Evolutionary conservation across 2,888 invertebrate genomes (phyloP).

Genomic region (Sarcophaga variegata): DNA sequence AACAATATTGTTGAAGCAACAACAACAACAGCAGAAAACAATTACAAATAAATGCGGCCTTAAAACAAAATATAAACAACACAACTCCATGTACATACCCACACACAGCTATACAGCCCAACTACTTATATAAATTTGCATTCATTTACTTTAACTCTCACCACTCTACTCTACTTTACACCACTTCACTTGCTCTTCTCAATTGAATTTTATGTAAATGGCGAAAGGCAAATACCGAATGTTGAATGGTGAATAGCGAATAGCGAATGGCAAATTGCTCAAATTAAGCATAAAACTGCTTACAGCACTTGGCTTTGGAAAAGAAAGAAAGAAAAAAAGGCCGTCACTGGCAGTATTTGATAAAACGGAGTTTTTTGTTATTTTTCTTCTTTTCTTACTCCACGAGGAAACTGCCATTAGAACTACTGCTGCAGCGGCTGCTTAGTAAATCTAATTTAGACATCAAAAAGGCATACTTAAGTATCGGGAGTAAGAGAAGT

Average conservation of each 20-base stretch:
- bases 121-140: conserved; percentile 22
- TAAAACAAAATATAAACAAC: conserved; percentile 17
- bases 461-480: not conserved
- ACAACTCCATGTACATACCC: not conserved
- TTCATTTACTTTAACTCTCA: conserved; percentile 17
- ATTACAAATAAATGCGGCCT: not conserved
- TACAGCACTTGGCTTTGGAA: not conserved
- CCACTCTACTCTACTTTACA: not conserved
- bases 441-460: not conserved
- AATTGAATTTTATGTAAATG: conserved; percentile 46
- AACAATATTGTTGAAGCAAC: not conserved
- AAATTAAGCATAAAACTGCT: conserved; percentile 47
- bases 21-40: conserved; percentile 2
- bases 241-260: too few relatives aligned
- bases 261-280: conserved; percentile 24
- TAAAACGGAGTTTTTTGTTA: not conserved
- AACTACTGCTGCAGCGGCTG: too few relatives aligned
- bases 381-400: not conserved
- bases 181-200: not conserved
- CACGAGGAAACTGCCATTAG: too few relatives aligned
- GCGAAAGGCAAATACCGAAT: conserved; percentile 4
- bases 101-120: not conserved
- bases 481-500: not conserved
- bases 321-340: not conserved
- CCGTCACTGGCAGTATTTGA: not conserved